A percentile compares a stretch with the other conserved stretches of the same genome.
Conservation (phyloP, 2,888 invertebrate genomes). For the Microchrysa polita region DNA sequence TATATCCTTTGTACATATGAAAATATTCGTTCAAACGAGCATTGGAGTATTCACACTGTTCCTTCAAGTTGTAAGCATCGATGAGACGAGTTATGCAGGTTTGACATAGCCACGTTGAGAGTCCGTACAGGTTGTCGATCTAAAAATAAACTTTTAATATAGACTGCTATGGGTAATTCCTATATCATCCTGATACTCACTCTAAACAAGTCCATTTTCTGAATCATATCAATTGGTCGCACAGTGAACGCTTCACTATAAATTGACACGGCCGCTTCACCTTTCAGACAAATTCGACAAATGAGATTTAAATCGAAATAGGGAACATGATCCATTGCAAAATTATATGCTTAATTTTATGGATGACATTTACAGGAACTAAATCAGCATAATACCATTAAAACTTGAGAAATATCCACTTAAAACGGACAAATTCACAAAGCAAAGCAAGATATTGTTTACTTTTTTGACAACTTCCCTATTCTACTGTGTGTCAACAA, state of each 20-base stretch:
- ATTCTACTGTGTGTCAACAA: no score
- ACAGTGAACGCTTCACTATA: conserved; percentile 56
- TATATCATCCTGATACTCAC: no score
- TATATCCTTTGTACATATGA: conserved; percentile 44
- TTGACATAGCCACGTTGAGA: conserved; percentile 57
- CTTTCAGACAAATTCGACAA: conserved; percentile 59
- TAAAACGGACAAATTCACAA: no score
- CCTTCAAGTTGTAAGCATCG: conserved; percentile 58
- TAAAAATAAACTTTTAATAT: conserved; percentile 50
- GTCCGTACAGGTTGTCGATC: conserved; percentile 54
- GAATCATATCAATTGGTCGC: conserved; percentile 58
- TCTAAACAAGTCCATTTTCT: conserved; percentile 56
- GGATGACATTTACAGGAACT: no score
- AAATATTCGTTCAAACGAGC: conserved; percentile 56
- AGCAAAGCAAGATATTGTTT: no score
- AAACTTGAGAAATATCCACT: no score
- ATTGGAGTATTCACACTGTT: conserved; percentile 58
- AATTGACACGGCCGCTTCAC: conserved; percentile 56
- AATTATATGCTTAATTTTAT: no score
- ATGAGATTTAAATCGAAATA: conserved; percentile 54
- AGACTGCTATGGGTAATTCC: no score
- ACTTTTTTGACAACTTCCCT: no score
- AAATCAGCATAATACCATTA: no score
- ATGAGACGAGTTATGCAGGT: conserved; percentile 57
- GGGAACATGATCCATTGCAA: background rate